Evolutionary conservation across 2,113 vertebrate genomes (phyloP).

Genomic region (Microcebus jonahi): DNA sequence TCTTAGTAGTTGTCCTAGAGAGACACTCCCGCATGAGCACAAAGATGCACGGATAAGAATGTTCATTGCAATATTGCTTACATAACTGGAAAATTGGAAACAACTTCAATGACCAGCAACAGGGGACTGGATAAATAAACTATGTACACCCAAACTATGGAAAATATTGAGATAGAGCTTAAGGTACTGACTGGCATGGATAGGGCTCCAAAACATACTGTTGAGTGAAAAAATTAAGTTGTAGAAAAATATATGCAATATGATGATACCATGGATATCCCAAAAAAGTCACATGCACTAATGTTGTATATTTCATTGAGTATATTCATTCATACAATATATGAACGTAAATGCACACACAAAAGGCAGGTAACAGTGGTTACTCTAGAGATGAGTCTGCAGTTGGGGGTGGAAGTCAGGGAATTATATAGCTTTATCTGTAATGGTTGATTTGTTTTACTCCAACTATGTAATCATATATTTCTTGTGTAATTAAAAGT

Average conservation of each 20-base stretch:
- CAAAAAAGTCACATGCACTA: neutral
- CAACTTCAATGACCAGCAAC: neutral
- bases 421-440: neutral
- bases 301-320: neutral
- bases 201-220: neutral
- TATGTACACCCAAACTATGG: neutral
- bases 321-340: neutral
- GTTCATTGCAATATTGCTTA: neutral
- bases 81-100: neutral
- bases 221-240: conserved; percentile 13
- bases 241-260: neutral
- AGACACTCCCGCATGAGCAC: neutral
- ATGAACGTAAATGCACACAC: neutral
- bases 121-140: neutral
- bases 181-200: neutral
- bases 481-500: conserved; percentile 12
- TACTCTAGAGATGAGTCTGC: neutral
- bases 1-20: neutral
- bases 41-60: neutral
- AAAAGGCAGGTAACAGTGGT: neutral
- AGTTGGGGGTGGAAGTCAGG: neutral
- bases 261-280: neutral
- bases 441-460: conserved; percentile 47
- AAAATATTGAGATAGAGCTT: neutral
- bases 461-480: neutral